These are phyloP conservation scores for Tetraneura akinire DNA, from an alignment of 1,140 invertebrate species.

Conservation along the genomic window DNA sequence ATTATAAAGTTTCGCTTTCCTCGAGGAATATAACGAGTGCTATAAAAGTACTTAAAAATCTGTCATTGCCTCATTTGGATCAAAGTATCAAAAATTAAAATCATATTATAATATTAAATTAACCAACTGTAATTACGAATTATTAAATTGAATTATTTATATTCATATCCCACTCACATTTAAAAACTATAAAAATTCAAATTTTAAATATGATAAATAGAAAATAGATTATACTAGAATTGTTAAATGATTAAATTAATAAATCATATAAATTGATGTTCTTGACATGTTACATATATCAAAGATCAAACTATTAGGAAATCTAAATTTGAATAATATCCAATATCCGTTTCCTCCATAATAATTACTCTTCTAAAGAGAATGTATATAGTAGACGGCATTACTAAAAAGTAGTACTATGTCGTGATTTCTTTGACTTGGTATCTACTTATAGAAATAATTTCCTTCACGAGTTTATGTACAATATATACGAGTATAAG, in stretches of 20 bases:
- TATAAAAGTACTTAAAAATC: no score
- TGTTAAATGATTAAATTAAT: neutral
- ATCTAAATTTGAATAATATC: neutral
- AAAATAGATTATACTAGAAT: slow-evolving; percentile 10
- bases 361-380: slow-evolving; percentile 11
- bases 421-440: neutral
- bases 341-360: neutral
- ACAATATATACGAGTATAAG: neutral
- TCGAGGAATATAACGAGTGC: no score
- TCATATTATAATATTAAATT: no score
- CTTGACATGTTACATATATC: neutral
- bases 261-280: neutral
- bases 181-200: neutral
- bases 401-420: neutral
- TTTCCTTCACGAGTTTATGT: neutral
- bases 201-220: slow-evolving; percentile 25
- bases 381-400: neutral
- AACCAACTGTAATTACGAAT: no score
- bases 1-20: no score
- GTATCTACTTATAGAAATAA: slow-evolving; percentile 1
- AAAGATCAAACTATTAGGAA: neutral
- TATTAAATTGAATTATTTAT: neutral
- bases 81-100: no score
- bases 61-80: no score
- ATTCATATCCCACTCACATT: neutral